phyloP scores from a whole-genome alignment of 2,113 vertebrate species.

The Xyliphius kryptos region DNA sequence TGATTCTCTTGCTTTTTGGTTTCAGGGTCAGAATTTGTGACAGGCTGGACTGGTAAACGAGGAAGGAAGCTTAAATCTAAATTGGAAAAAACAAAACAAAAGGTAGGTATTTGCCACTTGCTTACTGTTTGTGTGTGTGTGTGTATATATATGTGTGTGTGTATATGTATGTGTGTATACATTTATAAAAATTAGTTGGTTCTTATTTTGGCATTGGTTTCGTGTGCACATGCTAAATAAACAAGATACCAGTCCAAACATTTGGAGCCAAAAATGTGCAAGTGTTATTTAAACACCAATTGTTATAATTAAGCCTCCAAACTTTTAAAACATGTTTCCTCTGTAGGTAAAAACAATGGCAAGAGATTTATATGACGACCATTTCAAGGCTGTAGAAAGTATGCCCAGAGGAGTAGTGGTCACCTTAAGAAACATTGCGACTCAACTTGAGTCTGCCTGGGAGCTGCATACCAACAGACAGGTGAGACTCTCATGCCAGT shows the following conservation, averaged over 20 bases:
- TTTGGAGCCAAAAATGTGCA: too few relatives aligned
- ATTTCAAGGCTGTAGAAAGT: constrained; percentile 98
- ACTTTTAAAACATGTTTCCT: too few relatives aligned
- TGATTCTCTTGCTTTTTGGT: background rate
- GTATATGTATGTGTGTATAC: too few relatives aligned
- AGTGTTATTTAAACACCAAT: too few relatives aligned
- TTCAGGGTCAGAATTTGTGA: constrained; percentile 95
- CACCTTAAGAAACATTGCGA: constrained; percentile 94
- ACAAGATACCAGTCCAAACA: too few relatives aligned
- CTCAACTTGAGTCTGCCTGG: constrained; percentile 94
- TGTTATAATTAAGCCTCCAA: too few relatives aligned
- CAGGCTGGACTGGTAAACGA: constrained; percentile 96
- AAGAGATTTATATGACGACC: constrained; percentile 93
- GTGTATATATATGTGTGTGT: too few relatives aligned
- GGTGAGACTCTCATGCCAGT: too few relatives aligned
- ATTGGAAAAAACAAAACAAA: constrained; percentile 97
- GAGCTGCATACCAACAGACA: constrained; percentile 96
- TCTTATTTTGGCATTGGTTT: too few relatives aligned
- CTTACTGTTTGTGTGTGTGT: too few relatives aligned
- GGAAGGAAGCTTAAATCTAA: constrained; percentile 96
- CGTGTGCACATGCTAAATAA: too few relatives aligned
- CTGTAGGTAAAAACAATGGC: constrained; percentile 90
- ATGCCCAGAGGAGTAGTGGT: constrained; percentile 97
- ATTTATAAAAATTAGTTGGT: too few relatives aligned
- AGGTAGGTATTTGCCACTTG: constrained; percentile 63